Base-by-base conservation (phyloP, 2,113 vertebrate genomes). In the Equus quagga region DNA sequence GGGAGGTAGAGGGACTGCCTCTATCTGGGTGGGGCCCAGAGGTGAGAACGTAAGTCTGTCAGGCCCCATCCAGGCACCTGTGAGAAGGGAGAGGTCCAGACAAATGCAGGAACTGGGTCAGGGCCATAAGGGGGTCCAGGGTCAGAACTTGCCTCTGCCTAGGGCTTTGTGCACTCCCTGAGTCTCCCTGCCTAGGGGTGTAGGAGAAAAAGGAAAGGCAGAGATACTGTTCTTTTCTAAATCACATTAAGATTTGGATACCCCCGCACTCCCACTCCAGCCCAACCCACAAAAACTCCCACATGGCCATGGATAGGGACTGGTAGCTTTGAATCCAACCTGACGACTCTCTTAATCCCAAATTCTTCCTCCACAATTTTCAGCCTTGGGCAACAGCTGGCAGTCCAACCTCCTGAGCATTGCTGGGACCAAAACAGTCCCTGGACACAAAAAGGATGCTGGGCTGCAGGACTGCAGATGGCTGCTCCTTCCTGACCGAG, bases 301-400 rank as follows among this genome's bases (percentile, higher is more conserved):
- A 81, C 21, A 21, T 7, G 60, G 33, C 67, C 5, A 5, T 26
- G 51, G 44, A 67, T 21, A 89, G 18, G 31, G 36, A 46, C 36
- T 88, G 78, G 72, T 82, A 96, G 67, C 65, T 75, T 95, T 62
- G 60, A 94, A 95, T 92, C 36, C 51, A 96, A 46, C 18, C 78
- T 90, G 67, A 72, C 80, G 93, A 73, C 62, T 96, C 90, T 41
- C 28, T 96, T 51, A 69, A 75, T 80, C 60, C 28, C 21, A 96
- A 75, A 85, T 64, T 86, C 87, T 88, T 85, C 17, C 36, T 92
- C 26, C 49, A 90, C 70, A 70, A 85, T 78, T 87, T 91, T 79
- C 70, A 95, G 85, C 67, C 64, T 78, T 94, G 46, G 93, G 89
- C 64, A 94, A 96, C 89, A 96, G 96, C 93, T 97, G 96, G 78